Base-by-base conservation (phyloP, 2,113 vertebrate species). In the Machaerirhynchus nigripectus region DNA sequence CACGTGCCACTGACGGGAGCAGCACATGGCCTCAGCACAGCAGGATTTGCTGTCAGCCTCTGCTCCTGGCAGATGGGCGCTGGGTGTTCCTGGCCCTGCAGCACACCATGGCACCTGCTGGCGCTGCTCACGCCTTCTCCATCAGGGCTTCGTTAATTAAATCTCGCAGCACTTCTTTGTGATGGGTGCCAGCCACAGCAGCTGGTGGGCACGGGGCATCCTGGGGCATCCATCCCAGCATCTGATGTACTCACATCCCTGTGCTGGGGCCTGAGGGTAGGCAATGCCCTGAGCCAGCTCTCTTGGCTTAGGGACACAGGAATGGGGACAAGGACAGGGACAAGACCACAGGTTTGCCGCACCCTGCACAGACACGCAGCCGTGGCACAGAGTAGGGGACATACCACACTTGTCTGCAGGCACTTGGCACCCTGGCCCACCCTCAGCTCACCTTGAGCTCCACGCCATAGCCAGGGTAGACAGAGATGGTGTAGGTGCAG, bases 401-500 rank as follows among this genome's bases (percentile, higher is more conserved):
- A 1, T 7, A 3, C n/a, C 78, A 15, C 2, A 2, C 16, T 39
- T 27, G 11, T 40, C 70, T 24, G 30, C 0, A 0, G 52, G 22
- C 30, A 15, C 17, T 52, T 10, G 23, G 7, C 31, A 47, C n/a
- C 40, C 60, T 9, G 9, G 11, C 42, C 59, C 81, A 49, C 69
- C 73, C 8, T 0, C 59, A 5, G 31, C 96, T 96, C 93, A 99
- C 99, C 99, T 99, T 99, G 94, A 99, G 98, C 97, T 99, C 99
- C 68, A 99, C 99, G 2, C 99, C 99, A 2, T 99, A 99, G 92
- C 99, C 99, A 42, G 98, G 98, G 77, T 99, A 99, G 57, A 99
- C 98, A 0, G 98, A 98, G 95, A 99, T 97, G 60, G 98, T 98
- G 97, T 99, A 99, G 95, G 97, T 98, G 91, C 99, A 99, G 95